Percentiles rank a stretch among this genome's conserved stretches.
Evolutionary conservation across 2,888 invertebrate genomes (phyloP).

Genomic region (Chymomyza procnemis): DNA sequence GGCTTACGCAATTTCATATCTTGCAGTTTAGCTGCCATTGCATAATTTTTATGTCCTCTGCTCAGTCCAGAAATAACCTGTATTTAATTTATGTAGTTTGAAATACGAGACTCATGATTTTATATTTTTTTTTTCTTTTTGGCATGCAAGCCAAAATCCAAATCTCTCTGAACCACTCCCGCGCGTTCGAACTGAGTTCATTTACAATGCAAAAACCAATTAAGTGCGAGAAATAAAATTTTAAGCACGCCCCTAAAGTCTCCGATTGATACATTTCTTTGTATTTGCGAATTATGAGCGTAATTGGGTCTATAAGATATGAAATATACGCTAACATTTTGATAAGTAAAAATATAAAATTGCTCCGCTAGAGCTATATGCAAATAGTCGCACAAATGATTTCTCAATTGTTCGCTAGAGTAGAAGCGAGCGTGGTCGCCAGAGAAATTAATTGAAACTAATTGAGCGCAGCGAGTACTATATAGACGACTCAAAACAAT

Average conservation of each 20-base stretch:
- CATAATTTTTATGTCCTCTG: background rate
- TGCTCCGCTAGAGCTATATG: background rate
- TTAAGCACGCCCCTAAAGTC: background rate
- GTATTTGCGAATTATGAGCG: background rate
- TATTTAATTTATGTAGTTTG: background rate
- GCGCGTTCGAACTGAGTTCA: background rate
- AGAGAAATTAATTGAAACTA: constrained; percentile 60
- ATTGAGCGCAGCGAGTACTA: constrained; percentile 56
- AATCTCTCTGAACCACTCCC: background rate
- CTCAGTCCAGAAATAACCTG: background rate
- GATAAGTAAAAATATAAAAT: background rate
- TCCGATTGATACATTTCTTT: background rate
- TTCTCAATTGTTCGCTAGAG: background rate
- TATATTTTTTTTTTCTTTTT: no score
- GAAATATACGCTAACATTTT: background rate
- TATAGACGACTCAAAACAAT: constrained; percentile 23
- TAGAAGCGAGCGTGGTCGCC: constrained; percentile 26
- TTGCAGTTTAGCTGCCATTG: no score
- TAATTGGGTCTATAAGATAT: background rate
- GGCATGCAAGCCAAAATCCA: background rate
- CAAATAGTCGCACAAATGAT: background rate
- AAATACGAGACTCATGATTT: no score
- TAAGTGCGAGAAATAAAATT: background rate
- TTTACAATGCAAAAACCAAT: background rate
- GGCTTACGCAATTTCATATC: no score